Base-by-base conservation (phyloP, 2,113 vertebrate genomes). In the Mohoua ochrocephala region DNA sequence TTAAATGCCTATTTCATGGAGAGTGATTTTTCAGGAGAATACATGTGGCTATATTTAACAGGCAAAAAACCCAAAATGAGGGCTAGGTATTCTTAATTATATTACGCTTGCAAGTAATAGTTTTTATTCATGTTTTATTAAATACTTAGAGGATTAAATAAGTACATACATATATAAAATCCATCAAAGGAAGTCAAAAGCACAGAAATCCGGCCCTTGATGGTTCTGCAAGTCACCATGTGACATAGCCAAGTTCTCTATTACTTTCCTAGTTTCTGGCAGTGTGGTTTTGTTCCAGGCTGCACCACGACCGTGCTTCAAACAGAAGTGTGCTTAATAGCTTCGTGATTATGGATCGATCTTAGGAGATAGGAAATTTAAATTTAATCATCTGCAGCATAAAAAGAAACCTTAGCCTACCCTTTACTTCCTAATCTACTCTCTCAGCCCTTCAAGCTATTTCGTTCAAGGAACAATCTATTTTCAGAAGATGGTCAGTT, bases 221-320 rank as follows among this genome's bases (percentile, higher is more conserved):
- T 64, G 30, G 19, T n/a, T 82, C 30, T 60, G 33, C 16, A 71
- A 50, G 42, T 60, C 33, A n/a, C 15, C n/a, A 0, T 31, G 18
- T 69, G 53, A 17, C 45, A n/a, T 0, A 30, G 6, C 0, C 1
- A 53, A 69, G 12, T 13, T 53, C 4, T 63, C 22, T 87, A 7
- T 53, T 52, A 31, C 17, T 70, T 75, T 17, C 9, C 9, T 5
- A 10, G 13, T 53, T 91, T 67, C 27, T 74, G 39, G 50, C 31
- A 80, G 12, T 12, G 5, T 5, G 19, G 6, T 74, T 84, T 23
- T 50, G 9, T 85, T 74, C 15, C 30, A 74, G 18, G 14, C 22
- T 89, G 12, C 26, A 53, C 11, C 19, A 37, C 6, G 4, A 39
- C 30, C 37, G 9, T 63, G 39, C 64, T 60, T 83, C 53, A 68